Conservation (phyloP, 2,113 vertebrate species). For the Upupa epops region DNA sequence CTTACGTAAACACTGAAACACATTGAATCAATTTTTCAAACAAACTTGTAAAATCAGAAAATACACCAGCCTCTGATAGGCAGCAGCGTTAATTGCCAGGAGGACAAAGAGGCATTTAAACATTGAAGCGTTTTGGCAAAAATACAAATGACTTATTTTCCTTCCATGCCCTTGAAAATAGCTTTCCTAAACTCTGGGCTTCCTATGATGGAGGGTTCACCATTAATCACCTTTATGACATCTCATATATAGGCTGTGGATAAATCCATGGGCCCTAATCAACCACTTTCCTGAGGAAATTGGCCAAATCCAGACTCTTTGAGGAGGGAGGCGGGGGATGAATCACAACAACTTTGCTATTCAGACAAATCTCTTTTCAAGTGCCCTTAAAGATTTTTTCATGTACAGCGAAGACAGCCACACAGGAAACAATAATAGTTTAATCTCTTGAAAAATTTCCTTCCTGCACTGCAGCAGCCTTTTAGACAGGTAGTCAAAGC, state of each 20-base stretch:
- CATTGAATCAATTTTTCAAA: slow-evolving; percentile 70
- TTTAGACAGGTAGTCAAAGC: slow-evolving; percentile 76
- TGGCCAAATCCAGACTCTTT: slow-evolving; percentile 72
- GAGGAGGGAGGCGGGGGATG: slow-evolving; percentile 68
- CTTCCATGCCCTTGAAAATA: slow-evolving; percentile 75
- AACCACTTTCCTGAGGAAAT: slow-evolving; percentile 86
- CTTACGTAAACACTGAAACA: slow-evolving; percentile 70
- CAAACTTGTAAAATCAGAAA: slow-evolving; percentile 70
- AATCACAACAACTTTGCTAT: slow-evolving; percentile 76
- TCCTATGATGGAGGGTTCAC: slow-evolving; percentile 71
- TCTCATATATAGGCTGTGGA: slow-evolving; percentile 71
- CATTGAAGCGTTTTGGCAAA: slow-evolving; percentile 68
- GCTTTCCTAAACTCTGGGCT: slow-evolving; percentile 75
- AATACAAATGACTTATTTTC: slow-evolving; percentile 70
- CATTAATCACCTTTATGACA: slow-evolving; percentile 83
- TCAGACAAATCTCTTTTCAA: slow-evolving; percentile 84
- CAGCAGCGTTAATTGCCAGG: slow-evolving; percentile 65
- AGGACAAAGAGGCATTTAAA: slow-evolving; percentile 78
- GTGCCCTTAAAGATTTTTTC: slow-evolving; percentile 72
- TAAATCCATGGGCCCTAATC: slow-evolving; percentile 77
- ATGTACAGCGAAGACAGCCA: slow-evolving; percentile 75
- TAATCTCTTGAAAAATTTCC: slow-evolving; percentile 87
- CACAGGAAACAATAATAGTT: slow-evolving; percentile 87
- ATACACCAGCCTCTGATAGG: slow-evolving; percentile 56
- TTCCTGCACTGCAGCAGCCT: slow-evolving; percentile 76